Percentiles rank a stretch among this genome's conserved stretches.
phyloP scores from a whole-genome alignment of 1,140 invertebrate species.

The Platorchestia sp. region DNA sequence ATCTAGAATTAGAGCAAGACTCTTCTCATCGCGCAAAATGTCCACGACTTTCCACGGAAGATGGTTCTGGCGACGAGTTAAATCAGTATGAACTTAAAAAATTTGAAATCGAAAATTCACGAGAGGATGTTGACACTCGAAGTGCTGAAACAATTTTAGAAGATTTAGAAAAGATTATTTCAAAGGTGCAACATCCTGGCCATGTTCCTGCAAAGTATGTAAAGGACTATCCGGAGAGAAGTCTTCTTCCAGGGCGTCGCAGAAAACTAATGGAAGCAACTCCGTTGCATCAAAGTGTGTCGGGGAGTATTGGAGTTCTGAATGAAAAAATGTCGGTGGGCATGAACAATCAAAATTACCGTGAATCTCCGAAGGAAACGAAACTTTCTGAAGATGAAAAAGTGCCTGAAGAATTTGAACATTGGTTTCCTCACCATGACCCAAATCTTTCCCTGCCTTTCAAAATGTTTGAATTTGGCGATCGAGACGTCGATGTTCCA shows the following conservation, averaged over 20 bases:
- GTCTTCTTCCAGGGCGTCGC: background rate
- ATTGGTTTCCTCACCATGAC: background rate
- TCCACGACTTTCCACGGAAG: background rate
- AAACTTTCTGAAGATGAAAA: background rate
- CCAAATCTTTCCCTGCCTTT: background rate
- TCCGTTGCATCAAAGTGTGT: background rate
- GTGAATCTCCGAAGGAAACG: background rate
- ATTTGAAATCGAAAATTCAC: background rate
- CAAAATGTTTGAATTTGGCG: background rate
- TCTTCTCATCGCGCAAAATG: background rate
- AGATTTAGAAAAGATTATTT: background rate
- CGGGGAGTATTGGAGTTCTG: no score
- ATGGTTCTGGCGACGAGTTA: background rate
- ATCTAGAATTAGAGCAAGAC: background rate
- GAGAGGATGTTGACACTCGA: background rate
- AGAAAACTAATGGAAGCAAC: background rate
- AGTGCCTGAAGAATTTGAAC: background rate
- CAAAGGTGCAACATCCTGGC: background rate
- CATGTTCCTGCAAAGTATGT: background rate
- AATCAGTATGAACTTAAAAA: background rate
- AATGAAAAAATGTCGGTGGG: background rate
- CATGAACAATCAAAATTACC: background rate
- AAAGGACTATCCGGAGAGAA: background rate
- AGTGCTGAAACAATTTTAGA: background rate
- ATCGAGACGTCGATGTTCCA: background rate